Percentiles rank a stretch among this genome's conserved stretches.
Evolutionary conservation across 2,888 invertebrate genomes (phyloP).

Genomic region (Cantharis rustica): DNA sequence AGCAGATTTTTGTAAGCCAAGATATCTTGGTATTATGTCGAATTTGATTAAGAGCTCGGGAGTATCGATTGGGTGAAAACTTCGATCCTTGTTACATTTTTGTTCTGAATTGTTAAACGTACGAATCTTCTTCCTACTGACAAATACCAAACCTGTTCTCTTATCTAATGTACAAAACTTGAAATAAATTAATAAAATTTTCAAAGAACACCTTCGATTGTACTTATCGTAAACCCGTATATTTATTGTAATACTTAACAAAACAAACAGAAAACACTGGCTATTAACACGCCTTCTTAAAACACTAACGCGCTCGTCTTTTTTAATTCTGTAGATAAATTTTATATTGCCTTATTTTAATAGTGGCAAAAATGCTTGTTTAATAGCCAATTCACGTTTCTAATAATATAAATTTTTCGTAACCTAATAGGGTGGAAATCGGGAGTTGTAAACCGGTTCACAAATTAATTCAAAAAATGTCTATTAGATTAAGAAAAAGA

Average conservation of each 20-base stretch:
- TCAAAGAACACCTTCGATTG: not conserved
- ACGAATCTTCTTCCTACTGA: not conserved
- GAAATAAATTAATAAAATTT: not conserved
- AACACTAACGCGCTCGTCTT: not conserved
- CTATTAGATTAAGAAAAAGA: not conserved
- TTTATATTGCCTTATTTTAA: not conserved
- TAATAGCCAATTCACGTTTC: not conserved
- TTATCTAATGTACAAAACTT: not conserved
- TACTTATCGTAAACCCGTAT: not conserved
- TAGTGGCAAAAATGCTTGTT: not conserved
- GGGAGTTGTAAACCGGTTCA: not conserved
- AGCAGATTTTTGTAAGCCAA: too few species aligned
- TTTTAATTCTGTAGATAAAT: not conserved
- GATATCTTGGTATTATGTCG: too few species aligned
- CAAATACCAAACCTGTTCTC: not conserved
- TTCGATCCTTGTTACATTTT: not conserved
- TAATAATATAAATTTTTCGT: not conserved
- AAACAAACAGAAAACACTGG: not conserved
- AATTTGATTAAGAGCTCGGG: too few species aligned
- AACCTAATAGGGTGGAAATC: not conserved
- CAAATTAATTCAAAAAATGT: not conserved
- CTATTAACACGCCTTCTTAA: not conserved
- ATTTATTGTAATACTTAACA: not conserved
- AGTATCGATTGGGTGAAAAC: not conserved
- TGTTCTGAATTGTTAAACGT: not conserved